phyloP scores from a whole-genome alignment of 2,888 invertebrate genomes.

The Lasioglossum lativentre region DNA sequence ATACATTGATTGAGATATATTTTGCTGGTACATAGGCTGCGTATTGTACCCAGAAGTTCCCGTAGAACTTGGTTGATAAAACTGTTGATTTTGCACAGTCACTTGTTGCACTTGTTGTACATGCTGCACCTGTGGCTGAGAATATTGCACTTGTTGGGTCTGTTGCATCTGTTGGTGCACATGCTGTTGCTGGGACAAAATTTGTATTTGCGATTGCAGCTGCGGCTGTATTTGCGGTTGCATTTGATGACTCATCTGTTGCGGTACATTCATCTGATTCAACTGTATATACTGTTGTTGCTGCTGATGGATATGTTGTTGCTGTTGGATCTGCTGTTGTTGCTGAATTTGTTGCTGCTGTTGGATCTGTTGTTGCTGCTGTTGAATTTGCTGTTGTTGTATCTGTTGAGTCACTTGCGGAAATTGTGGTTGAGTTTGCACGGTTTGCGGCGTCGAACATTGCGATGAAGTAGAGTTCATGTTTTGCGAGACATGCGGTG shows the following conservation, averaged over 20 bases:
- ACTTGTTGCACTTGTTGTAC: constrained; percentile 80
- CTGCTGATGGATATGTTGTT: constrained; percentile 86
- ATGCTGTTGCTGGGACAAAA: constrained; percentile 72
- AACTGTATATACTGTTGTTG: constrained; percentile 86
- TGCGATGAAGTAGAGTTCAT: constrained; percentile 79
- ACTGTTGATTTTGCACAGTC: constrained; percentile 78
- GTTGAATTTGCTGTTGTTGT: constrained; percentile 86
- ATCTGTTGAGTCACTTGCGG: constrained; percentile 85
- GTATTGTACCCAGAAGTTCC: constrained; percentile 70
- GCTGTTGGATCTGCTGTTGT: constrained; percentile 86
- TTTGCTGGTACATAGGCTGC: constrained; percentile 76
- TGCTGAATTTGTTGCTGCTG: constrained; percentile 86
- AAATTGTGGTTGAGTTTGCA: constrained; percentile 82
- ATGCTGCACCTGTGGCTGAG: constrained; percentile 77
- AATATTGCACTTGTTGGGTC: constrained; percentile 76
- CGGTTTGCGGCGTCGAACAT: constrained; percentile 82
- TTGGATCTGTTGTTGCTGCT: constrained; percentile 86
- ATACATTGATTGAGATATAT: constrained; percentile 77
- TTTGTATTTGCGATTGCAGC: constrained; percentile 73
- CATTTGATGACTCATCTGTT: constrained; percentile 86
- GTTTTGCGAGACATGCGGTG: constrained; percentile 76
- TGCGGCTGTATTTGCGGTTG: constrained; percentile 86
- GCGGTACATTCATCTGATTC: constrained; percentile 86
- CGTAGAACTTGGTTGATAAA: constrained; percentile 74
- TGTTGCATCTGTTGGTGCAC: constrained; percentile 75